A percentile compares a stretch with the other conserved stretches of the same genome.
These are phyloP conservation scores for Istiophorus platypterus DNA, from an alignment of 2,113 vertebrate species.

Conservation along the genomic window DNA sequence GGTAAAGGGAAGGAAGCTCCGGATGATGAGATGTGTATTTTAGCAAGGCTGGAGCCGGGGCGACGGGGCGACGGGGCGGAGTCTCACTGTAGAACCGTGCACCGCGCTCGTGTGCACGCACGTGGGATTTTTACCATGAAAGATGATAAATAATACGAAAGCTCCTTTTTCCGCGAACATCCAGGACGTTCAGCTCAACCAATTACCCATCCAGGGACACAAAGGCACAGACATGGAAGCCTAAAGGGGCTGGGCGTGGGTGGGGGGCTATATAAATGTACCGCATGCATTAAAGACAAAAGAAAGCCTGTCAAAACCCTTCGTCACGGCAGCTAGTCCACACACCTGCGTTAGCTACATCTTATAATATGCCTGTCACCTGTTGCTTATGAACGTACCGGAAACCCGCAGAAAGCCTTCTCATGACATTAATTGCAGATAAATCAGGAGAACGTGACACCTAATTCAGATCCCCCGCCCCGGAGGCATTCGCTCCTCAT, in stretches of 20 bases:
- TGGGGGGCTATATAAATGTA: not conserved
- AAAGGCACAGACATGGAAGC: conserved; percentile 7
- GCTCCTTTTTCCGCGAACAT: conserved; percentile 39
- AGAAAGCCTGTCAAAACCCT: conserved; percentile 7
- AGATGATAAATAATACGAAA: conserved; percentile 56
- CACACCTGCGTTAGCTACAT: not conserved
- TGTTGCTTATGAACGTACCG: not conserved
- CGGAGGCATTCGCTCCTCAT: not conserved
- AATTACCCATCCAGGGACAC: conserved; percentile 33
- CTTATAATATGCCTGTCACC: not conserved
- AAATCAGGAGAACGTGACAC: not conserved
- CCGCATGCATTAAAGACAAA: not conserved
- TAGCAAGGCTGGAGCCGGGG: conserved; percentile 6
- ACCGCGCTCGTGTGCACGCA: not conserved
- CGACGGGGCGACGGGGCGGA: conserved; percentile 22
- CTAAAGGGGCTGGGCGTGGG: too few relatives aligned
- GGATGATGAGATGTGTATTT: conserved; percentile 60
- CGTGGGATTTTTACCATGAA: not conserved
- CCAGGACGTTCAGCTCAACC: conserved; percentile 16
- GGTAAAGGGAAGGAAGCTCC: conserved; percentile 54
- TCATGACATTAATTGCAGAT: not conserved
- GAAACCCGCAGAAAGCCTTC: not conserved
- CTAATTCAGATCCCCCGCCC: too few relatives aligned
- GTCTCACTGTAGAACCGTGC: conserved; percentile 33
- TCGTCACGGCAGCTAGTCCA: not conserved